phyloP scores from a whole-genome alignment of 2,888 invertebrate genomes.

The Eupithecia vulgata region DNA sequence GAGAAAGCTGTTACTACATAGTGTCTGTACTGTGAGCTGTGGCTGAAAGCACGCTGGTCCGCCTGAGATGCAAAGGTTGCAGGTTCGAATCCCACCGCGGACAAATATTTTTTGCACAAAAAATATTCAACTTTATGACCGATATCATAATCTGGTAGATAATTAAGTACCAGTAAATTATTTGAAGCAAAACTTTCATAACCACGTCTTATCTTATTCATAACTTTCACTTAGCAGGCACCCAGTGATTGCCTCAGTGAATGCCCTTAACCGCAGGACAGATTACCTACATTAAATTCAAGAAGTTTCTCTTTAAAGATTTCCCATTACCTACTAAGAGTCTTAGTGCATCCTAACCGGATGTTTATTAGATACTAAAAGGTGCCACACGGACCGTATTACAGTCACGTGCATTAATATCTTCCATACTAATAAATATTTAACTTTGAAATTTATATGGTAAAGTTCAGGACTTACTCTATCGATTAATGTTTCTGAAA shows the following conservation, averaged over 20 bases:
- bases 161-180: background rate
- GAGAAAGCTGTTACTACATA: too few relatives aligned
- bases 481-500: too few relatives aligned
- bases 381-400: background rate
- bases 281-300: slow-evolving; percentile 47
- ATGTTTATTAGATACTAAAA: background rate
- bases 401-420: background rate
- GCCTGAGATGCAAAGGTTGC: background rate
- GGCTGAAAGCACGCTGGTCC: background rate
- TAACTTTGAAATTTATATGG: too few relatives aligned
- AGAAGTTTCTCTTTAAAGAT: slow-evolving; percentile 49
- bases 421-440: too few relatives aligned
- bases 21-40: background rate
- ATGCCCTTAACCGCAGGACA: slow-evolving; percentile 53
- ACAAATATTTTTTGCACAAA: background rate
- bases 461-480: too few relatives aligned
- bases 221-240: slow-evolving; percentile 62
- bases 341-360: background rate
- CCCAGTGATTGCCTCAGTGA: slow-evolving; percentile 56
- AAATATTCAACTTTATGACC: background rate
- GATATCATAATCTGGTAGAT: background rate
- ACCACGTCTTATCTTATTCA: slow-evolving; percentile 48
- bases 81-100: background rate
- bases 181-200: slow-evolving; percentile 48
- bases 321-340: slow-evolving; percentile 26